Conservation (phyloP, 2,888 invertebrate species). For the Tiliacea citrago region DNA sequence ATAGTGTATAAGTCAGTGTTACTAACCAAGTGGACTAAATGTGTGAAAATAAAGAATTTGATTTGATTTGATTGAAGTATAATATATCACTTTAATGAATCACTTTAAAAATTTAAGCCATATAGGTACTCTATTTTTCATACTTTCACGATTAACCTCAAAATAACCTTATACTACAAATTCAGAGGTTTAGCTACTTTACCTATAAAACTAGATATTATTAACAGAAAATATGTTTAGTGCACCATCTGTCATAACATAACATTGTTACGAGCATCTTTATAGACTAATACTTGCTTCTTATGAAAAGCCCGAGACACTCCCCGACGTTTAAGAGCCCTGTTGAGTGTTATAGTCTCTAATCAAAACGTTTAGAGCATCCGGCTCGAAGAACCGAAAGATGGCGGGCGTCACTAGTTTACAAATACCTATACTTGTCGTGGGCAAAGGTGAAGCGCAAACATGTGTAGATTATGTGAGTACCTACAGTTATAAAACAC, state of each 20-base stretch:
- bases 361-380: constrained; percentile 59
- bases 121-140: not conserved
- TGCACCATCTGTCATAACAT: constrained; percentile 68
- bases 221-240: constrained; percentile 64
- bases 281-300: constrained; percentile 62
- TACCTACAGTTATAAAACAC: not conserved
- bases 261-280: constrained; percentile 68
- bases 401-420: constrained; percentile 26
- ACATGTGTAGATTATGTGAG: not conserved
- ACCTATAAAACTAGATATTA: constrained; percentile 69
- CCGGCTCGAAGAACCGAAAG: constrained; percentile 51
- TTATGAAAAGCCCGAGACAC: constrained; percentile 61
- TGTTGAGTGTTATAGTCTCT: constrained; percentile 60
- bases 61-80: too few relatives aligned
- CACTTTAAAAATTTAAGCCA: not conserved
- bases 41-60: too few relatives aligned
- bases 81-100: too few relatives aligned
- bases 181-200: constrained; percentile 51
- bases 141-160: not conserved
- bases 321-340: constrained; percentile 37
- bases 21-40: too few relatives aligned
- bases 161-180: constrained; percentile 17
- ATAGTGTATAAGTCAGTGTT: too few relatives aligned
- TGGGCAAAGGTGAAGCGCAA: constrained; percentile 14
- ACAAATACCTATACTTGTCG: constrained; percentile 35